A percentile compares a stretch with the other conserved stretches of the same genome.
These are phyloP conservation scores for Myodes glareolus DNA, from an alignment of 2,113 vertebrate species.

Conservation along the genomic window DNA sequence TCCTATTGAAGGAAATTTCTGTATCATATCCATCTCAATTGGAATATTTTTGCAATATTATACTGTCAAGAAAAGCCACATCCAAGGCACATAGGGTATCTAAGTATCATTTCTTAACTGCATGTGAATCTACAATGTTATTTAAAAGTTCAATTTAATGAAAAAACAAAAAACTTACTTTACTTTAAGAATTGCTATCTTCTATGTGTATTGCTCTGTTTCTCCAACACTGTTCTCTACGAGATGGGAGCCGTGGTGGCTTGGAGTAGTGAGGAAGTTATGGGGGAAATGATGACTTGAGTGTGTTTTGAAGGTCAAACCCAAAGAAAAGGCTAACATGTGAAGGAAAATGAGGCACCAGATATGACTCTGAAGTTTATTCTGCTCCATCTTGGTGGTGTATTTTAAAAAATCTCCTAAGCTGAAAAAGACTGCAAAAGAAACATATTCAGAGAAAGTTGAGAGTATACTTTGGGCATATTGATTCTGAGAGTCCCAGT, in stretches of 20 bases:
- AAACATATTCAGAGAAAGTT: background rate
- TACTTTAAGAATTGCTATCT: conserved; percentile 6
- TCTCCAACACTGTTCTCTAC: background rate
- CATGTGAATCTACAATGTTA: background rate
- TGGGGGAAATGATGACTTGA: background rate
- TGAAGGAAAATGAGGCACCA: conserved; percentile 30
- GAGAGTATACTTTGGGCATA: background rate
- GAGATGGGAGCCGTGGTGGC: background rate
- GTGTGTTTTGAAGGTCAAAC: conserved; percentile 43
- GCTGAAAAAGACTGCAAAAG: conserved; percentile 6
- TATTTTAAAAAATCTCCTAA: conserved; percentile 26
- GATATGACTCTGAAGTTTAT: background rate
- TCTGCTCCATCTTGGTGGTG: background rate
- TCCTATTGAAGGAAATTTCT: background rate
- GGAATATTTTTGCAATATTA: background rate
- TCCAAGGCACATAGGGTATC: no score
- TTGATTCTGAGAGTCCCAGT: conserved; percentile 39
- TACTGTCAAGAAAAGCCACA: background rate
- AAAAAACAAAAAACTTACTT: background rate
- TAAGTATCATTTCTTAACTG: background rate
- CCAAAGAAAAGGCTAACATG: conserved; percentile 12
- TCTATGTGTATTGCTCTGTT: background rate
- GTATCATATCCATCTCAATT: background rate
- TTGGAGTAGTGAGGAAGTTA: conserved; percentile 4
- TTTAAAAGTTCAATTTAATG: conserved; percentile 41